Base-by-base conservation (phyloP, 2,888 invertebrate species). In the Meta bourneti region DNA sequence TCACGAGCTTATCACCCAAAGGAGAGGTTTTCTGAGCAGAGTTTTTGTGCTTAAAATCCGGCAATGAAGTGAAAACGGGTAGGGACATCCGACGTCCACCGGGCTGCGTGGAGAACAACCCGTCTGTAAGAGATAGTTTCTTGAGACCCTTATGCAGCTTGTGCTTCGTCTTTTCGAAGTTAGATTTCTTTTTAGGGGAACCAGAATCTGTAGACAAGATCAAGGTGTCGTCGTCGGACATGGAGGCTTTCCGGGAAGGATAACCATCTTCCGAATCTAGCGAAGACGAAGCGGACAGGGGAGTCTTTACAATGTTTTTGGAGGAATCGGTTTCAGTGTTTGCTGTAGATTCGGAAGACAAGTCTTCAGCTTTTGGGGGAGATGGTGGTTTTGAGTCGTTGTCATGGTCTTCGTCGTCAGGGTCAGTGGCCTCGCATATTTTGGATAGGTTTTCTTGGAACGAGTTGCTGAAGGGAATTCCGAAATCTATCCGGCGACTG, bases 131-230 rank as follows among this genome's bases (percentile, higher is more conserved):
- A 16, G 92, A 92, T 11, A 89, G 51, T 70, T 78, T 89, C 54
- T 81, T 85, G 1, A 92, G 69, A 6, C 92, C 92, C 85, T 89
- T 89, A 54, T 89, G 85, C 48, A 92, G 54, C 54, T 92, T 92
- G 52, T 78, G 70, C 52, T 92, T 92, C 7, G 92, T 89, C 61
- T 92, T 92, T 70, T 89, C 92, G 51, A 92, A 92, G 77, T 86
- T 92, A 6, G 85, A 86, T 34, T 92, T 92, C 52, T 92, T 92
- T 48, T 92, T 92, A 1, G 91, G 87, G 5, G 91, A 91, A 9
- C 54, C 52, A 20, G 78, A 72, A n/a, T 91, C 91, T 34, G 69
- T 20, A n/a, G 70, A 69, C 7, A 82, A 20, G 19, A 81, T 85
- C 7, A 48, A 19, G 61, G 61, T 52, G 54, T 91, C 91, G 11